Percentiles rank a stretch among this genome's conserved stretches.
These are phyloP conservation scores for Montipora cactus DNA, from an alignment of 64 coral and sea anemone species.

Conservation along the genomic window DNA sequence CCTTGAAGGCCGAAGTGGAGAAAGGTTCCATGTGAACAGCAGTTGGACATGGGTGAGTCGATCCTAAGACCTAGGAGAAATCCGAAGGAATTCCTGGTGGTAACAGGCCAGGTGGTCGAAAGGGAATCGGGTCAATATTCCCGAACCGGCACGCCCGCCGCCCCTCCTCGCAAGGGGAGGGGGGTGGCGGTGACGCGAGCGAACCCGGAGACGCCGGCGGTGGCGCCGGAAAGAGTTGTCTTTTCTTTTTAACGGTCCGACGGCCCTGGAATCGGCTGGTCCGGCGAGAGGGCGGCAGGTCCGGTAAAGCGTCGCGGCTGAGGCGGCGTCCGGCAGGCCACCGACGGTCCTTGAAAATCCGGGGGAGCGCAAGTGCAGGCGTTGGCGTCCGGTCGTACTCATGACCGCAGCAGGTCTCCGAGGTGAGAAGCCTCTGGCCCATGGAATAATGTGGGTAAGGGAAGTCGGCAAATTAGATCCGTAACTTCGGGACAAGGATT, in stretches of 20 bases:
- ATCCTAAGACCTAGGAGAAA: conserved; percentile 67
- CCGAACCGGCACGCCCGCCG: conserved; percentile 44
- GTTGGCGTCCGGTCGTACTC: conserved; percentile 48
- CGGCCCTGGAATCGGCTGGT: conserved; percentile 33
- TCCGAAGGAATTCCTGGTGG: conserved; percentile 22
- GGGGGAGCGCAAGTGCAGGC: conserved; percentile 2
- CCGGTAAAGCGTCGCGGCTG: conserved; percentile 1
- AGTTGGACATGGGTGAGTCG: conserved; percentile 49
- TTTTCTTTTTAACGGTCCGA: conserved; percentile 46
- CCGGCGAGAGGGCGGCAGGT: not conserved
- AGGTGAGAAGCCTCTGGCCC: conserved; percentile 57
- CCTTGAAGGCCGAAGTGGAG: conserved; percentile 45
- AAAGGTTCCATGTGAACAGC: conserved; percentile 51
- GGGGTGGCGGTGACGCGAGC: conserved; percentile 47
- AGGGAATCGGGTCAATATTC: conserved; percentile 81
- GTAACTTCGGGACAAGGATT: conserved; percentile 61
- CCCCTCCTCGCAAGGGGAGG: not conserved
- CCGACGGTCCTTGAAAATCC: conserved; percentile 63
- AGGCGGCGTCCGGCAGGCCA: conserved; percentile 3
- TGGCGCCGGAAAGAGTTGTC: conserved; percentile 63
- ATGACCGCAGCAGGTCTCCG: conserved; percentile 75
- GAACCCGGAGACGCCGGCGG: conserved; percentile 65
- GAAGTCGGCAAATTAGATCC: conserved; percentile 47
- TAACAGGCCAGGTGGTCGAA: conserved; percentile 37
- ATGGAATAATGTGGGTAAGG: conserved; percentile 35